Conservation (phyloP, 2,113 vertebrate genomes). For the Charina bottae region DNA sequence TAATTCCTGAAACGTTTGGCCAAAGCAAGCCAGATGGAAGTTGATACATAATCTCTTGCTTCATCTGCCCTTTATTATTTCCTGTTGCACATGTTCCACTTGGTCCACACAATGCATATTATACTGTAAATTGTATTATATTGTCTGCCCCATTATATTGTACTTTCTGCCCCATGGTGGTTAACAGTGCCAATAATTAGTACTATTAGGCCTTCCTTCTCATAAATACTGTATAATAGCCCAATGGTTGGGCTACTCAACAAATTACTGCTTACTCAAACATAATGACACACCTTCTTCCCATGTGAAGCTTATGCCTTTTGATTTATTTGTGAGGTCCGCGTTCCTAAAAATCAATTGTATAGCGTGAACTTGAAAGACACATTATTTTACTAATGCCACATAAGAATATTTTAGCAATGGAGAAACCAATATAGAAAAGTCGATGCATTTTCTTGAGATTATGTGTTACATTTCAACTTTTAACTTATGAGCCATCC, state of each 20-base stretch:
- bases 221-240: background rate
- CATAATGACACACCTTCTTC: background rate
- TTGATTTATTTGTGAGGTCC: background rate
- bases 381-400: background rate
- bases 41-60: background rate
- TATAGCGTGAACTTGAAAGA: background rate
- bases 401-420: conserved; percentile 1
- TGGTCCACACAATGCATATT: background rate
- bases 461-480: too few relatives aligned
- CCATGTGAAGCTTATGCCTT: background rate
- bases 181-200: background rate
- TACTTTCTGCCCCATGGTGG: background rate
- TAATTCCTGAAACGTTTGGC: background rate
- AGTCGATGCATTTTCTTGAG: background rate
- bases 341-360: background rate
- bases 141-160: background rate
- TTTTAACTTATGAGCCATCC: background rate
- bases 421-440: background rate
- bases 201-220: background rate
- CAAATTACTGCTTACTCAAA: background rate
- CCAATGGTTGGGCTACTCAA: background rate
- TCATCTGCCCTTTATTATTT: background rate
- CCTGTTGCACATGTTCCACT: background rate
- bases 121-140: background rate
- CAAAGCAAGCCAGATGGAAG: background rate